phyloP scores from a whole-genome alignment of 2,888 invertebrate genomes.

The Ephialtes manifestator region DNA sequence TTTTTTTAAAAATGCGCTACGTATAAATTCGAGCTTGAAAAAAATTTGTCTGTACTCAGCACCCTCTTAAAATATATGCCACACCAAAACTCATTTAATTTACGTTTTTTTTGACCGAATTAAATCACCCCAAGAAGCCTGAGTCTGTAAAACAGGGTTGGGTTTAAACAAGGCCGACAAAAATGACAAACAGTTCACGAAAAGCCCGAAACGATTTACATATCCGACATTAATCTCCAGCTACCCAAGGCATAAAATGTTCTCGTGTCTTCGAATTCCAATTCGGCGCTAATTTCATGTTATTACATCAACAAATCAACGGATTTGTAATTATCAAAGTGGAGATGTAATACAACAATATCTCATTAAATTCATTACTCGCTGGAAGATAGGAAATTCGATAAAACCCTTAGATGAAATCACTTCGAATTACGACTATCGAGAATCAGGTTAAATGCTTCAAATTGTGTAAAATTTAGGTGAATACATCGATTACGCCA shows the following conservation, averaged over 20 bases:
- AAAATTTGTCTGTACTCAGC: conserved; percentile 48
- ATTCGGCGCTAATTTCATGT: conserved; percentile 70
- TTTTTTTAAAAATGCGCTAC: conserved; percentile 4
- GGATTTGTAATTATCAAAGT: conserved; percentile 34
- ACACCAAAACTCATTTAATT: conserved; percentile 67
- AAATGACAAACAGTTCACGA: conserved; percentile 79
- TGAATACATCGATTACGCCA: neutral
- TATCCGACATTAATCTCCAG: conserved; percentile 77
- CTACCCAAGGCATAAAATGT: conserved; percentile 61
- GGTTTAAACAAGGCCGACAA: conserved; percentile 70
- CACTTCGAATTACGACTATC: conserved; percentile 22
- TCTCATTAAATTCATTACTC: neutral
- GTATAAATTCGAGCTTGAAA: conserved; percentile 27
- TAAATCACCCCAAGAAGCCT: conserved; percentile 71
- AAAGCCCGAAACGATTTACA: conserved; percentile 79
- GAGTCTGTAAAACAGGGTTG: conserved; percentile 62
- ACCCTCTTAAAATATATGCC: conserved; percentile 54
- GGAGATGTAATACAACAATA: neutral
- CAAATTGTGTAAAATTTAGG: conserved; percentile 23
- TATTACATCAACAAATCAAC: conserved; percentile 1
- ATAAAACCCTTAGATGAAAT: conserved; percentile 22
- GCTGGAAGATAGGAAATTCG: conserved; percentile 5
- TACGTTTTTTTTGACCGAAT: conserved; percentile 67
- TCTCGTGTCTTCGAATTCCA: conserved; percentile 65
- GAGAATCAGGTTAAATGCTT: conserved; percentile 22